phyloP scores from a whole-genome alignment of 37 sponge, comb jelly and placozoan species.

The Axinella damicornis region DNA sequence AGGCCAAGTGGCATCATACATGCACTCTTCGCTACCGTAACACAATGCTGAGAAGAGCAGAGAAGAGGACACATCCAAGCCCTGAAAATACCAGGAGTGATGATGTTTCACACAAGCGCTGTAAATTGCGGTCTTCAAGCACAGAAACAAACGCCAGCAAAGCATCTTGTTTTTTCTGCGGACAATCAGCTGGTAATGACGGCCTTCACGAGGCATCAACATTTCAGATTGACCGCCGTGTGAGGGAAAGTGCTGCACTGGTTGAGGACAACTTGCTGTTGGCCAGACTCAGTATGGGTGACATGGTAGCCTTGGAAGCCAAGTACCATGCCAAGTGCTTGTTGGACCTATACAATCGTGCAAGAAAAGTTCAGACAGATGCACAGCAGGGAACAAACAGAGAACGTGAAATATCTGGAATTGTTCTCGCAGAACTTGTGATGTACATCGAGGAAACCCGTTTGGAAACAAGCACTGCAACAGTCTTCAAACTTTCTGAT shows the following conservation, averaged over 20 bases:
- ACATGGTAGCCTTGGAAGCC: conserved; percentile 36
- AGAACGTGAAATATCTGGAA: conserved; percentile 1
- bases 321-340: conserved; percentile 35
- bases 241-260: conserved; percentile 15
- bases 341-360: conserved; percentile 29
- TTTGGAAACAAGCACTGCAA: no score
- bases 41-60: no score
- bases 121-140: no score
- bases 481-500: no score
- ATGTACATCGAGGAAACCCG: no score
- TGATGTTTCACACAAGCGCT: no score
- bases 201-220: conserved; percentile 37
- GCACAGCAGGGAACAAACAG: background rate
- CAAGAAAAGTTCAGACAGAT: conserved; percentile 29
- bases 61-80: no score
- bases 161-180: background rate
- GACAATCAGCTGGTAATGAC: background rate
- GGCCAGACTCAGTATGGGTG: conserved; percentile 5
- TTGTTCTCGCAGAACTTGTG: conserved; percentile 30
- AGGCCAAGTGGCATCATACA: no score
- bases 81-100: no score
- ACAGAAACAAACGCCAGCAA: background rate
- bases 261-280: conserved; percentile 14
- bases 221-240: conserved; percentile 25
- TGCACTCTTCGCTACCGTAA: no score